Percentiles rank a stretch among this genome's conserved stretches.
Evolutionary conservation across 2,113 vertebrate species (phyloP).

Genomic region (Chloropsis hardwickii): DNA sequence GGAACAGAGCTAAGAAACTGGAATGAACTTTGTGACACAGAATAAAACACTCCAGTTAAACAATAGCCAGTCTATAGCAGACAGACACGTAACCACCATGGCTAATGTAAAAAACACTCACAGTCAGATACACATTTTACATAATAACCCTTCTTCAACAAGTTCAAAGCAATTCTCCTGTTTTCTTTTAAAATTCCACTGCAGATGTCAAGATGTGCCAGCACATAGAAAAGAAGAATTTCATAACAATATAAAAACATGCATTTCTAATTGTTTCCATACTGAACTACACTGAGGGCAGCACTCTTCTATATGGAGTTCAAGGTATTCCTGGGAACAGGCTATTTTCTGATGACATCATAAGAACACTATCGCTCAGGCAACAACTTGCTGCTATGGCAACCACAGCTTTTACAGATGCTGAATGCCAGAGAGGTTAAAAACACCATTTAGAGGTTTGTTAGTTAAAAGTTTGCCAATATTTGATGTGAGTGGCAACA

Average conservation of each 20-base stretch:
- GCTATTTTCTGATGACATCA: slow-evolving; percentile 60
- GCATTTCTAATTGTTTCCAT: slow-evolving; percentile 39
- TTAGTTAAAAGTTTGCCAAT: slow-evolving; percentile 39
- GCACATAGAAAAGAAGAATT: neutral
- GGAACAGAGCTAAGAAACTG: neutral
- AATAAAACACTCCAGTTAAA: neutral
- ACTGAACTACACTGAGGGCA: slow-evolving; percentile 14
- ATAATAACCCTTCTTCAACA: slow-evolving; percentile 36
- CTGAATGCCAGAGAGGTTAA: slow-evolving; percentile 22
- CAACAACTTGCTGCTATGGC: slow-evolving; percentile 63
- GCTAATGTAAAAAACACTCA: neutral
- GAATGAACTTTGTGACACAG: neutral
- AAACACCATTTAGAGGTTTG: slow-evolving; percentile 31
- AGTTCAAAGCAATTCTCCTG: slow-evolving; percentile 47
- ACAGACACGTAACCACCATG: neutral
- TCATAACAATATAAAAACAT: neutral
- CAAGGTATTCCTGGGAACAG: slow-evolving; percentile 61
- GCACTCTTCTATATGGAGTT: slow-evolving; percentile 33
- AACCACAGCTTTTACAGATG: slow-evolving; percentile 55
- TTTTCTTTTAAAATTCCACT: slow-evolving; percentile 19
- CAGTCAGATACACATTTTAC: slow-evolving; percentile 16
- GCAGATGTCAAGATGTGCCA: slow-evolving; percentile 27
- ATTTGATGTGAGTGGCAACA: neutral
- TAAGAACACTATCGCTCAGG: slow-evolving; percentile 46
- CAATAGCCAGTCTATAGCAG: neutral